These are phyloP conservation scores for Connochaetes taurinus DNA, from an alignment of 2,113 vertebrate species.

Conservation along the genomic window DNA sequence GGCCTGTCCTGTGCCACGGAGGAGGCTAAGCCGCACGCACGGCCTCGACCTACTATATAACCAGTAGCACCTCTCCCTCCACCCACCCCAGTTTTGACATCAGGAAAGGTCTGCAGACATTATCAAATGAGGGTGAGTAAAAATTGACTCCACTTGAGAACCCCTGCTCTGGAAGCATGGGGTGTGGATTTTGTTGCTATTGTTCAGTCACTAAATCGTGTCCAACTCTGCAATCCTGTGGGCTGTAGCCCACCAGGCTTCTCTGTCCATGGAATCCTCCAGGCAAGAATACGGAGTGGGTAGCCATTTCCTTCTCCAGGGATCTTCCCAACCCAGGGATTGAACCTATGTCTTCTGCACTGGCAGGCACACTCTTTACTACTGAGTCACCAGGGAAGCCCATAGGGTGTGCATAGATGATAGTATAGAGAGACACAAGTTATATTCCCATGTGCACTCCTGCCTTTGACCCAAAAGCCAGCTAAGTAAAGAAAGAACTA, in stretches of 20 bases:
- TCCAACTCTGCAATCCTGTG: not conserved
- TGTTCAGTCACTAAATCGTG: not conserved
- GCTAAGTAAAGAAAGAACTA: not conserved
- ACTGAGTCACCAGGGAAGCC: not conserved
- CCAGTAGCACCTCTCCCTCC: not conserved
- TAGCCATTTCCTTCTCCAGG: not conserved
- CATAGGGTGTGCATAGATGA: not conserved
- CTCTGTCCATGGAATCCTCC: not conserved
- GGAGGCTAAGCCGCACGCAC: not conserved
- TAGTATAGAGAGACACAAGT: not conserved
- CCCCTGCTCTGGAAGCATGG: not conserved
- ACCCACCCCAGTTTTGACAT: not conserved
- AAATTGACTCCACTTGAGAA: not conserved
- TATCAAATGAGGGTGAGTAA: not conserved
- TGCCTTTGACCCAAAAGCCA: not conserved
- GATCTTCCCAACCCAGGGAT: not conserved
- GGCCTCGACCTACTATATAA: not conserved
- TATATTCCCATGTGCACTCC: not conserved
- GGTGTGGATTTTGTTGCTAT: not conserved
- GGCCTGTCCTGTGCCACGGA: not conserved
- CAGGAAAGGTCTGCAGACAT: not conserved
- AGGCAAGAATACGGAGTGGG: not conserved
- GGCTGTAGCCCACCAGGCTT: not conserved
- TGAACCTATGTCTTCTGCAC: not conserved
- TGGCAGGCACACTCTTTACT: not conserved